Evolutionary conservation across 2,113 vertebrate genomes (phyloP).

Genomic region (Limanda limanda): DNA sequence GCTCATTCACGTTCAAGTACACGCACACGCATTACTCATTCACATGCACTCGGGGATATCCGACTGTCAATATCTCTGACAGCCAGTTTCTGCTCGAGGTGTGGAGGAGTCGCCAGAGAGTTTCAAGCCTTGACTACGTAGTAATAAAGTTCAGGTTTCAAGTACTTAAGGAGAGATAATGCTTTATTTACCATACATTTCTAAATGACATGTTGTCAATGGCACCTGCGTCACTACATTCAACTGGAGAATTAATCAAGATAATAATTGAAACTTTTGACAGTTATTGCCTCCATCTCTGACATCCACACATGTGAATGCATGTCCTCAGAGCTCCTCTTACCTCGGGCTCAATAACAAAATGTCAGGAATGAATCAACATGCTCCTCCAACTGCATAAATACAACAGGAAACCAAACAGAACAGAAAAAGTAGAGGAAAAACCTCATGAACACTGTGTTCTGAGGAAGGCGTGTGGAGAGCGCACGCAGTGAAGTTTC

Average conservation of each 20-base stretch:
- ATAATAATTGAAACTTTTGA: neutral
- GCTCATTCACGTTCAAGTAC: slow-evolving; percentile 68
- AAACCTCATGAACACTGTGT: slow-evolving; percentile 16
- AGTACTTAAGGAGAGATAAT: neutral
- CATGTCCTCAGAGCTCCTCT: slow-evolving; percentile 22
- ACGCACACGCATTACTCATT: slow-evolving; percentile 66
- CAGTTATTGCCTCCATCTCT: neutral
- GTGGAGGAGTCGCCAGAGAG: slow-evolving; percentile 35
- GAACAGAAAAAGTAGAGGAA: neutral
- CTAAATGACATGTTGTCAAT: too few relatives aligned
- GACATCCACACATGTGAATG: neutral
- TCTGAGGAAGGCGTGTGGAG: slow-evolving; percentile 17
- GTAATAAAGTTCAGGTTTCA: slow-evolving; percentile 4
- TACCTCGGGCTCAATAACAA: slow-evolving; percentile 16
- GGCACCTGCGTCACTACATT: neutral
- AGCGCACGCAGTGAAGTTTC: neutral
- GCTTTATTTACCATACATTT: too few relatives aligned
- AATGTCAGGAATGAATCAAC: slow-evolving; percentile 5
- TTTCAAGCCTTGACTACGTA: slow-evolving; percentile 7
- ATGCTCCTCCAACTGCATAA: slow-evolving; percentile 4
- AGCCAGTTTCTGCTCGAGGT: slow-evolving; percentile 29
- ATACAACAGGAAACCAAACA: slow-evolving; percentile 11
- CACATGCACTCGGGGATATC: slow-evolving; percentile 46
- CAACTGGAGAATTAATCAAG: neutral
- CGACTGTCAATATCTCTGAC: slow-evolving; percentile 50